Conservation (phyloP, 2,888 invertebrate genomes). For the Parnassius apollo region DNA sequence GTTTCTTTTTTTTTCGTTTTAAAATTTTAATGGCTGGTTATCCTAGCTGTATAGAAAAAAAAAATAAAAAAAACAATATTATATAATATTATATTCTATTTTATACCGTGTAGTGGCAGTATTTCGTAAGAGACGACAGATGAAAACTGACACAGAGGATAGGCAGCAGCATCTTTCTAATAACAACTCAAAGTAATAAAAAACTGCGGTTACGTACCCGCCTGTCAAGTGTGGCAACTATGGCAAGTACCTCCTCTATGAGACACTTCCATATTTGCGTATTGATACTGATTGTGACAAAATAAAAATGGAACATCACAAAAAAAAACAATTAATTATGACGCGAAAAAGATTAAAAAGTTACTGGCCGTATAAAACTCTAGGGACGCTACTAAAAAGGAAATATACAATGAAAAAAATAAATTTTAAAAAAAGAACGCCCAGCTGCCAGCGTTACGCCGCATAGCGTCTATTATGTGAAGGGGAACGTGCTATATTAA, state of each 20-base stretch:
- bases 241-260: too few relatives aligned
- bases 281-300: slow-evolving; percentile 6
- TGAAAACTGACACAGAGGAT: too few relatives aligned
- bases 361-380: slow-evolving; percentile 66
- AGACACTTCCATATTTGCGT: neutral
- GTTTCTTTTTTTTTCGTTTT: neutral
- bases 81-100: too few relatives aligned
- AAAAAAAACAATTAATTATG: slow-evolving; percentile 55
- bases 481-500: slow-evolving; percentile 37
- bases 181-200: too few relatives aligned
- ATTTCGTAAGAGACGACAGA: too few relatives aligned
- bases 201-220: too few relatives aligned
- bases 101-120: too few relatives aligned
- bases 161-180: too few relatives aligned
- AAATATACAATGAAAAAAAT: slow-evolving; percentile 58
- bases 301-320: slow-evolving; percentile 31
- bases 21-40: too few relatives aligned
- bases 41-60: too few relatives aligned
- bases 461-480: slow-evolving; percentile 49
- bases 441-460: slow-evolving; percentile 75
- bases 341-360: slow-evolving; percentile 64
- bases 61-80: too few relatives aligned
- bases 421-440: slow-evolving; percentile 62
- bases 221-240: too few relatives aligned
- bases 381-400: slow-evolving; percentile 69